Conservation (phyloP, 2,113 vertebrate genomes). For the Xenotilapia longispinis region DNA sequence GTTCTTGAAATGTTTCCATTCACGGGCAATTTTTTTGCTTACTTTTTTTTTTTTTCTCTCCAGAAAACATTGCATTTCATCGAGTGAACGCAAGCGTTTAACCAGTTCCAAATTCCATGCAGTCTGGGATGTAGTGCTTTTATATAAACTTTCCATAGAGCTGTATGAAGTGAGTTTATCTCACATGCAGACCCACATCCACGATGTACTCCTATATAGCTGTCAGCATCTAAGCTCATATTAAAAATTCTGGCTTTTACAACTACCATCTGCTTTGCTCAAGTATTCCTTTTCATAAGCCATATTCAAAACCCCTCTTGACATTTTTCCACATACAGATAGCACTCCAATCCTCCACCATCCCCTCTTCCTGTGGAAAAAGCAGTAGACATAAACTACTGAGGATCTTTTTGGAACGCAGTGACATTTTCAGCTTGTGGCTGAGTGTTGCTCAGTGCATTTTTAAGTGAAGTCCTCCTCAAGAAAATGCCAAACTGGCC, state of each 20-base stretch:
- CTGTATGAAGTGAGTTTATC: not conserved
- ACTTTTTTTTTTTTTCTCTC: not conserved
- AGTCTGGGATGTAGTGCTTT: not conserved
- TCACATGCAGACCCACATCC: not conserved
- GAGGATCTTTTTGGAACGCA: not conserved
- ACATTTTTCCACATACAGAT: conserved; percentile 45
- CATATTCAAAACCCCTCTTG: conserved; percentile 37
- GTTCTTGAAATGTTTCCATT: not conserved
- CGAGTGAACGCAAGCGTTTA: not conserved
- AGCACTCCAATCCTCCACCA: not conserved
- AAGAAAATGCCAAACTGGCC: conserved; percentile 25
- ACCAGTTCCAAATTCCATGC: not conserved
- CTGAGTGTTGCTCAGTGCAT: conserved; percentile 10
- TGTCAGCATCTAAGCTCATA: not conserved
- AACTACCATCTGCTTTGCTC: not conserved
- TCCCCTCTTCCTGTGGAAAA: not conserved
- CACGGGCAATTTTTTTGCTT: not conserved
- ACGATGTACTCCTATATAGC: not conserved
- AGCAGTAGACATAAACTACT: not conserved
- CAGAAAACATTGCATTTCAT: not conserved
- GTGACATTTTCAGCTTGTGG: conserved; percentile 50
- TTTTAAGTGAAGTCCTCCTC: conserved; percentile 3
- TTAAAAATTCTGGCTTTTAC: not conserved
- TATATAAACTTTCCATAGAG: not conserved
- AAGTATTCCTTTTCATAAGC: conserved; percentile 22